Percentiles rank a stretch among this genome's conserved stretches.
phyloP scores from a whole-genome alignment of 2,113 vertebrate species.

The Myanophis thanlyinensis region DNA sequence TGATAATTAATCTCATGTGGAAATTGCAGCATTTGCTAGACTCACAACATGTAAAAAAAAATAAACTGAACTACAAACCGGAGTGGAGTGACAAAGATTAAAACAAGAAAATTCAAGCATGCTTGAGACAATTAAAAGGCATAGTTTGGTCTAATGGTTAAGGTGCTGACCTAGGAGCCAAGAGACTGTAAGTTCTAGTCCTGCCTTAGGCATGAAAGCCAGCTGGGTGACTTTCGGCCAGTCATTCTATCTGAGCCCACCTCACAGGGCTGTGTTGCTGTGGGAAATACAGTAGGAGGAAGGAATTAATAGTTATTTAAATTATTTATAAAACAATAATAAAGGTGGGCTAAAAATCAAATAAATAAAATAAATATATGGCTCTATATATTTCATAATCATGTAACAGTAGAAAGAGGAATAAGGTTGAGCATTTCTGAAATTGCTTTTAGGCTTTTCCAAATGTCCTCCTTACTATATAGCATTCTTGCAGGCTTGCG shows the following conservation, averaged over 20 bases:
- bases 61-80: neutral
- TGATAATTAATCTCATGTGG: neutral
- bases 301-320: too few species aligned
- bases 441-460: neutral
- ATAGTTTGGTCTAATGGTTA: too few species aligned
- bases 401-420: neutral
- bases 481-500: neutral
- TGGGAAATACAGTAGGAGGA: too few species aligned
- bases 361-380: neutral
- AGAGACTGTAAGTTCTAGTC: too few species aligned
- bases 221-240: too few species aligned
- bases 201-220: too few species aligned
- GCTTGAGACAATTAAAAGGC: neutral
- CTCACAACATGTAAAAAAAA: neutral
- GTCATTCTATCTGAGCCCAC: too few species aligned
- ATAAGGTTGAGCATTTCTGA: neutral
- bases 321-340: neutral
- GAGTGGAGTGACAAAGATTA: conserved; percentile 23
- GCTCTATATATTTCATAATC: neutral
- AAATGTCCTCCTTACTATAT: neutral
- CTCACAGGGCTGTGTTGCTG: too few species aligned
- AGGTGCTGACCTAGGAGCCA: too few species aligned
- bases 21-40: neutral
- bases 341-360: neutral
- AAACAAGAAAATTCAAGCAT: conserved; percentile 3